Evolutionary conservation across 2,797 vertebrate genomes (phyloP).

Genomic region (Liasis olivaceus): DNA sequence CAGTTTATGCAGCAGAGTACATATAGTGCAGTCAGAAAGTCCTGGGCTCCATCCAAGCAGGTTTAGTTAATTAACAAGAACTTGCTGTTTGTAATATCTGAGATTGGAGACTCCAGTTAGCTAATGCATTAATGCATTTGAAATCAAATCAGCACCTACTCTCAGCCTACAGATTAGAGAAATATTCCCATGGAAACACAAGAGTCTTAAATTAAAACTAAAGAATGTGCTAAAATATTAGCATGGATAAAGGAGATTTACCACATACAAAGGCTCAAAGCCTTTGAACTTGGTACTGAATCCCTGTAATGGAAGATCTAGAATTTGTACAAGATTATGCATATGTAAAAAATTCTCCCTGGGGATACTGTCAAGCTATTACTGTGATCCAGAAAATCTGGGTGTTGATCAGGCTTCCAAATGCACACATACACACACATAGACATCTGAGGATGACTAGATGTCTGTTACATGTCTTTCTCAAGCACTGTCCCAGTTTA

Average conservation of each 20-base stretch:
- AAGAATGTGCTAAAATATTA: neutral
- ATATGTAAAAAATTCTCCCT: neutral
- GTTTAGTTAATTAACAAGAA: neutral
- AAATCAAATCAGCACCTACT: neutral
- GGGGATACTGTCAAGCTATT: neutral
- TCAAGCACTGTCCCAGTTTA: neutral
- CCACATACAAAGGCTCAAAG: neutral
- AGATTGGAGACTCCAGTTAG: neutral
- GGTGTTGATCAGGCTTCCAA: neutral
- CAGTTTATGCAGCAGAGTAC: neutral
- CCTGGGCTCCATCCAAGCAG: neutral
- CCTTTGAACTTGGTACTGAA: neutral
- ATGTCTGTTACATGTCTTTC: neutral
- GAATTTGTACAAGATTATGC: neutral
- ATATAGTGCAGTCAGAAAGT: neutral
- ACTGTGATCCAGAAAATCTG: neutral
- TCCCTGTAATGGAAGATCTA: neutral
- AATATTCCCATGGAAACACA: constrained; percentile 4
- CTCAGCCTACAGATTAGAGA: neutral
- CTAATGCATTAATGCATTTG: neutral
- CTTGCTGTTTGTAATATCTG: neutral
- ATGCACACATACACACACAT: neutral
- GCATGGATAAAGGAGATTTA: neutral
- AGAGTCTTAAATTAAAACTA: neutral
- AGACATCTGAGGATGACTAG: neutral